Conservation (phyloP, 2,797 vertebrate species). For the Spinus pinus region DNA sequence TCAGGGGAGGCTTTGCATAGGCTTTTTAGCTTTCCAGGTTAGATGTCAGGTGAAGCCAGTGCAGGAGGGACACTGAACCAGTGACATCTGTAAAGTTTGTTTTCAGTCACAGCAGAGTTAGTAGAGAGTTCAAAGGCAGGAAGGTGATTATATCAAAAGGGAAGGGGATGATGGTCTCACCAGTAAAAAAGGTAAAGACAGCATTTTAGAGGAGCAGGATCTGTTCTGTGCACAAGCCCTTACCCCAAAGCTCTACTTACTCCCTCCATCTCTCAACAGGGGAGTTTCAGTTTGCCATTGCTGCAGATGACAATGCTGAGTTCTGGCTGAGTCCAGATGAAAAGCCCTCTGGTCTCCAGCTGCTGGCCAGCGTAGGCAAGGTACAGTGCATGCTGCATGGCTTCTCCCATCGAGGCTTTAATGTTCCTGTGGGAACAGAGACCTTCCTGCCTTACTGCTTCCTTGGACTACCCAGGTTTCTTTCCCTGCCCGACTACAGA, state of each 20-base stretch:
- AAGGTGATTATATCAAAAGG: not conserved
- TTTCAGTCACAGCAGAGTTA: not conserved
- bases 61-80: not conserved
- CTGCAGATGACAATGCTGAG: constrained; percentile 93
- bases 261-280: constrained; percentile 72
- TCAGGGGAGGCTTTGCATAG: not conserved
- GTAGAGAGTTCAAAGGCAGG: not conserved
- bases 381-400: constrained; percentile 70
- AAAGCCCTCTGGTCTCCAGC: constrained; percentile 79
- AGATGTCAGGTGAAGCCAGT: not conserved
- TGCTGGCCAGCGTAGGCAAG: constrained; percentile 89
- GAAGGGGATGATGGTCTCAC: not conserved
- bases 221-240: not conserved
- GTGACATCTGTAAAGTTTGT: not conserved
- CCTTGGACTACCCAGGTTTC: not conserved
- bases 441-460: not conserved
- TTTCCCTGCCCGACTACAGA: not conserved
- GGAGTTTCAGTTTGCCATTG: constrained; percentile 89
- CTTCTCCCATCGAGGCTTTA: not conserved
- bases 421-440: not conserved
- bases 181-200: not conserved
- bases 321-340: constrained; percentile 92
- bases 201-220: not conserved
- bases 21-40: not conserved
- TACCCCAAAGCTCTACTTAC: not conserved